A percentile compares a stretch with the other conserved stretches of the same genome.
phyloP scores from a whole-genome alignment of 2,113 vertebrate genomes.

The Cyprichromis sp. region DNA sequence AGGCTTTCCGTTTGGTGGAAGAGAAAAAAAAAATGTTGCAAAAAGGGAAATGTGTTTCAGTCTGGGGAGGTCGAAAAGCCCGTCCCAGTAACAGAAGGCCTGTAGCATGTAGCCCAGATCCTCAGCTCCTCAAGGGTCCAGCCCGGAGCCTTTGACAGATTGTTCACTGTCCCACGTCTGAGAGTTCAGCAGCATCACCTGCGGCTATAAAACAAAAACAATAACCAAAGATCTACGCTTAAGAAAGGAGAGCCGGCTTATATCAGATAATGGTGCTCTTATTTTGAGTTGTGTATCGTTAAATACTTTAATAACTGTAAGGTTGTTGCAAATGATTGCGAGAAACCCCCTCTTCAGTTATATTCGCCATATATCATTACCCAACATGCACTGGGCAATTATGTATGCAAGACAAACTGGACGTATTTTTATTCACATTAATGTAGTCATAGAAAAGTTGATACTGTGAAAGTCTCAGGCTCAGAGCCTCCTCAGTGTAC shows the following conservation, averaged over 20 bases:
- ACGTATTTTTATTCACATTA: not conserved
- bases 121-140: not conserved
- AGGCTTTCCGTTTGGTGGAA: not conserved
- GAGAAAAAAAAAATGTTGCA: not conserved
- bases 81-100: conserved; percentile 27
- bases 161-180: not conserved
- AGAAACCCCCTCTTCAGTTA: not conserved
- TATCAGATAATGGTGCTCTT: not conserved
- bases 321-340: not conserved
- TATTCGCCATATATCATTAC: not conserved
- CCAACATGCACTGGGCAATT: not conserved
- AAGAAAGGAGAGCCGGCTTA: not conserved
- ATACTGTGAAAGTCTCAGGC: not conserved
- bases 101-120: conserved; percentile 4
- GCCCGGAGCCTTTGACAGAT: conserved; percentile 29
- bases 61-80: conserved; percentile 1
- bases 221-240: not conserved
- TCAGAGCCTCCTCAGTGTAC: not conserved
- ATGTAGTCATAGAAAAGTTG: rapidly evolving
- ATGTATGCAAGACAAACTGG: not conserved
- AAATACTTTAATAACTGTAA: not conserved
- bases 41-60: not conserved
- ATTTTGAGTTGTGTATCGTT: not conserved
- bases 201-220: not conserved
- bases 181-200: not conserved